Percentiles rank a stretch among this genome's conserved stretches.
Conservation (phyloP, 2,113 vertebrate genomes). For the Gobius niger region DNA sequence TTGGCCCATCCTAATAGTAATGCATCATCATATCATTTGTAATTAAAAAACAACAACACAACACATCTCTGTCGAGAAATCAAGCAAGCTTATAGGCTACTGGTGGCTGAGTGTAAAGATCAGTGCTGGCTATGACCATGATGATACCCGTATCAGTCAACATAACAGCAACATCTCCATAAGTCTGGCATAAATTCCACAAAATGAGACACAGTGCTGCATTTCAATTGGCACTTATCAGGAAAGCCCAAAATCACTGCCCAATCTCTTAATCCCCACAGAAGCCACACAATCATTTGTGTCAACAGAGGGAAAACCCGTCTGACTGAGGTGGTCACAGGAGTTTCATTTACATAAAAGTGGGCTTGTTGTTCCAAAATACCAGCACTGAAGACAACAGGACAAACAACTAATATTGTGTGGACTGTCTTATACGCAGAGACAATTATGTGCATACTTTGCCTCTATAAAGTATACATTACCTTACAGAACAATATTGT, state of each 20-base stretch:
- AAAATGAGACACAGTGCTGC: constrained; percentile 7
- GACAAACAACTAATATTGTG: not conserved
- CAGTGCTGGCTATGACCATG: no score
- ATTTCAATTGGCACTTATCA: constrained; percentile 45
- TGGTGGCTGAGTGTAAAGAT: no score
- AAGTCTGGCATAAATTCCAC: not conserved
- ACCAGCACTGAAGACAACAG: not conserved
- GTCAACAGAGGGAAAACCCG: constrained; percentile 72
- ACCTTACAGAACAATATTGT: no score
- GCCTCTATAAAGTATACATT: no score
- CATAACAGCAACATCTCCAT: not conserved
- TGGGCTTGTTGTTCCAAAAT: constrained; percentile 30
- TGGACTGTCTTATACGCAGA: not conserved
- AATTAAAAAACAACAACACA: no score
- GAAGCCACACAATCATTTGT: constrained; percentile 70
- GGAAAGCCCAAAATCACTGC: constrained; percentile 60
- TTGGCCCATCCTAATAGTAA: no score
- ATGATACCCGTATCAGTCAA: no score
- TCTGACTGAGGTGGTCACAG: constrained; percentile 61
- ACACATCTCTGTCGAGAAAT: no score
- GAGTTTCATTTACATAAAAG: constrained; percentile 54
- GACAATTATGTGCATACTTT: not conserved
- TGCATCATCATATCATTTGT: no score
- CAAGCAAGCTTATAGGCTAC: no score
- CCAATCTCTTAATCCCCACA: constrained; percentile 59